Conservation (phyloP, 1,140 invertebrate genomes). For the Brachionus paranguensis region DNA sequence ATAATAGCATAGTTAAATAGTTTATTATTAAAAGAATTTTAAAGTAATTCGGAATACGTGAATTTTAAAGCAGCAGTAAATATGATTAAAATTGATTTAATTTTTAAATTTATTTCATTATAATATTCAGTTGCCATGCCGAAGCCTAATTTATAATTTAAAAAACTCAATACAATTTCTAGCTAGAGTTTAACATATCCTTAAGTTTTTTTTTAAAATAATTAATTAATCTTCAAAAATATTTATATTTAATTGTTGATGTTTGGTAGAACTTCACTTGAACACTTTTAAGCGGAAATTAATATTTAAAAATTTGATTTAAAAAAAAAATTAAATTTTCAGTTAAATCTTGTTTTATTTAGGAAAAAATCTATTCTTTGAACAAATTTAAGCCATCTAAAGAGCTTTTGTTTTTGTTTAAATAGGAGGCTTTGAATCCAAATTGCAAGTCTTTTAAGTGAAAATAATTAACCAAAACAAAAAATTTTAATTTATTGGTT, state of each 20-base stretch:
- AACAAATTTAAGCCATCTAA: neutral
- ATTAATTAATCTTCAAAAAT: neutral
- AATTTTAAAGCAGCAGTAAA: neutral
- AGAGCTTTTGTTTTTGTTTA: neutral
- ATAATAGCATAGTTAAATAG: neutral
- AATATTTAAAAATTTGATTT: neutral
- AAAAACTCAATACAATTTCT: neutral
- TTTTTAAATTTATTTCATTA: neutral
- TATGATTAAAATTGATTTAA: neutral
- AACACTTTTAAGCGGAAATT: neutral
- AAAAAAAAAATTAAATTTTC: neutral
- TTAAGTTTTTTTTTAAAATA: neutral
- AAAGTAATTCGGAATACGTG: neutral
- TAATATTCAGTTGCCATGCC: neutral
- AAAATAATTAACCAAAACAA: too few relatives aligned
- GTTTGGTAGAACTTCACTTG: neutral
- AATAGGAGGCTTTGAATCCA: neutral
- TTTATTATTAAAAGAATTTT: neutral
- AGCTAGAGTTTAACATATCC: neutral
- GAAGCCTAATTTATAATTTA: neutral
- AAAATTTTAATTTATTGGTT: neutral
- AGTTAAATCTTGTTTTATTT: neutral
- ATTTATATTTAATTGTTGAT: neutral
- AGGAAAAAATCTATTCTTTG: neutral
- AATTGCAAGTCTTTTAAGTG: neutral